Evolutionary conservation across 2,797 vertebrate species (phyloP), one percentile per base, ranked within the genome.

Genomic region (Clarias platycephalus): DNA sequence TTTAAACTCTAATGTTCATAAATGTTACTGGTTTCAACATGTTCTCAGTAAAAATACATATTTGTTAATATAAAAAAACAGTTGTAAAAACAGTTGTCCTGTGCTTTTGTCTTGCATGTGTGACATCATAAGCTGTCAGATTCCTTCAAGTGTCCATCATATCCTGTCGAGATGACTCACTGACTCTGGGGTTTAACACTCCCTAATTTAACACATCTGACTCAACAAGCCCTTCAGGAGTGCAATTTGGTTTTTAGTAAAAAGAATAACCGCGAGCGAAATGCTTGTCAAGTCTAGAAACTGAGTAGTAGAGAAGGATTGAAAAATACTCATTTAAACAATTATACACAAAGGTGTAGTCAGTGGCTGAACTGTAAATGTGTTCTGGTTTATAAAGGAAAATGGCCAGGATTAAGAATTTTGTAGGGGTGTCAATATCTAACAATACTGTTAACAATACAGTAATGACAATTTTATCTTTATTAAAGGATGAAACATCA

Each of bases 121-220:
- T 62, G 62, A 83, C 31, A 57, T 55, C 13, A 40, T 66, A 16
- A 67, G 10, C 49, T 18, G 71, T 62, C 77, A 72, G 58, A 72
- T 64, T 72, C 57, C 57, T 84, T 60, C 20, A 58, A 12, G 37
- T 64, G 77, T 66, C 58, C 58, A 26, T 72, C 60, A 66, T n/a
- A 75, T 80, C 68, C 40, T 80, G 63, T 57, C 44, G n/a, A 28
- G n/a, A n/a, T 84, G 83, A 78, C 55, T 82, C 57, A 82, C 57
- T 71, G 37, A 62, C 67, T 82, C 22, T 9, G 67, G 64, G 67
- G 6, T 66, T 80, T 66, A 80, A 71, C 55, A 58, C 80, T 58
- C 31, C 80, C 55, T 80, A 64, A 49, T 64, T 64, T 85, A 71
- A 74, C 82, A 66, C 80, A 40, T 53, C 40, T 80, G 78, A 80